Evolutionary conservation across 2,113 vertebrate species (phyloP).

Genomic region (Mungos mungo): DNA sequence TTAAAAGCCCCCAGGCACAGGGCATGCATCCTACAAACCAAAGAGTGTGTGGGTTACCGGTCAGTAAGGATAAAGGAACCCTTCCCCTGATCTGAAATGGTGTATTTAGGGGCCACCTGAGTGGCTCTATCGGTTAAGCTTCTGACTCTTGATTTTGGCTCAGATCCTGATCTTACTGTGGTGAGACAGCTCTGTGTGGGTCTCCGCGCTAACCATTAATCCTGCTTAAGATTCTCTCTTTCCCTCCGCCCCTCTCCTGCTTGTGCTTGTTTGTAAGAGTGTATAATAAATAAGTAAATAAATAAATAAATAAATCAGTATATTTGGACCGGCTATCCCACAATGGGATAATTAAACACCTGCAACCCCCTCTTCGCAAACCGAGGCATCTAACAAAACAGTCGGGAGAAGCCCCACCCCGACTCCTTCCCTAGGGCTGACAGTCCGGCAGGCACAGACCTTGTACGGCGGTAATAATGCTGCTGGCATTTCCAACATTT

Average conservation of each 20-base stretch:
- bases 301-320: too few relatives aligned
- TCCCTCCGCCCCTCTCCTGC: too few relatives aligned
- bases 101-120: neutral
- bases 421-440: neutral
- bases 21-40: accelerated
- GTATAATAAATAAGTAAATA: too few relatives aligned
- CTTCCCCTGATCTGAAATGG: neutral
- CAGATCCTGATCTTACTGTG: too few relatives aligned
- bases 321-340: neutral
- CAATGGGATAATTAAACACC: neutral
- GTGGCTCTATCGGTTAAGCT: too few relatives aligned
- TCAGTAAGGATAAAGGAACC: neutral
- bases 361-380: neutral
- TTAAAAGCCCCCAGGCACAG: neutral
- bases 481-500: neutral
- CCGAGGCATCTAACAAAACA: neutral
- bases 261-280: too few relatives aligned
- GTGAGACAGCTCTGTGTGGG: too few relatives aligned
- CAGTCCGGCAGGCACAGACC: neutral
- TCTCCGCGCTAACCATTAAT: too few relatives aligned
- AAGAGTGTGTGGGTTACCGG: accelerated
- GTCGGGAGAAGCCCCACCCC: neutral
- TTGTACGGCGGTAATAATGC: neutral
- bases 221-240: too few relatives aligned
- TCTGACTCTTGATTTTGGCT: too few relatives aligned